These are phyloP conservation scores for Apostichopus californicus DNA, from an alignment of 35 echinoderm and acorn worm species.

Conservation along the genomic window DNA sequence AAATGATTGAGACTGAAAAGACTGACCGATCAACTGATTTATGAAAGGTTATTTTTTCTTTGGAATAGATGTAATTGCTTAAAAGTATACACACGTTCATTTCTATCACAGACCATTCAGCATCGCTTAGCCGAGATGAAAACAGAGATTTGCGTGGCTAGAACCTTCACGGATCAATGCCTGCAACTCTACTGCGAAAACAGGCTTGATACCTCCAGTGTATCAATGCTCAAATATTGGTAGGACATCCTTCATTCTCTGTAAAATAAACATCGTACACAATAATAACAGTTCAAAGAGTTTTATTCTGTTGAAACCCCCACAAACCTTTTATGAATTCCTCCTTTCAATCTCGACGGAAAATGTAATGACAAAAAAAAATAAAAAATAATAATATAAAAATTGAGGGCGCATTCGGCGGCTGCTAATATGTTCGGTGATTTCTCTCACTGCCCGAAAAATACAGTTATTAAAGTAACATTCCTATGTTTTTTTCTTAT, in stretches of 20 bases:
- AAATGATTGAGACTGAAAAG: too few relatives aligned
- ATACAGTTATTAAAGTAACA: not conserved
- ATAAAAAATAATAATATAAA: too few relatives aligned
- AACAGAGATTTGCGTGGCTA: conserved; percentile 69
- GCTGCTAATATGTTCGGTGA: not conserved
- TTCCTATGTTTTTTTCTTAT: not conserved
- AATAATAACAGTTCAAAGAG: too few relatives aligned
- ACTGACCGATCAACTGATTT: too few relatives aligned
- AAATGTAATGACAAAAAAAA: too few relatives aligned
- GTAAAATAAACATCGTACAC: too few relatives aligned
- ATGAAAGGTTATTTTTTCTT: too few relatives aligned
- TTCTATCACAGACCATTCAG: conserved; percentile 66
- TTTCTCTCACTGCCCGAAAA: not conserved
- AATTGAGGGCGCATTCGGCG: not conserved
- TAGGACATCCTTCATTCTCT: conserved; percentile 3
- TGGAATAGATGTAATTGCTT: too few relatives aligned
- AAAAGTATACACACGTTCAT: too few relatives aligned
- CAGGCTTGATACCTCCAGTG: conserved; percentile 65
- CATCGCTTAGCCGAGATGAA: conserved; percentile 85
- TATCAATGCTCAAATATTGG: conserved; percentile 88
- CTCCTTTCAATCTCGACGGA: too few relatives aligned
- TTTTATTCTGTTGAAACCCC: too few relatives aligned
- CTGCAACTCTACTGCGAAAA: conserved; percentile 39
- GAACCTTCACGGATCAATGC: conserved; percentile 75
- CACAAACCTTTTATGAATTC: too few relatives aligned